Base-by-base conservation (phyloP, 2,888 invertebrate species). In the Encarsia formosa region DNA sequence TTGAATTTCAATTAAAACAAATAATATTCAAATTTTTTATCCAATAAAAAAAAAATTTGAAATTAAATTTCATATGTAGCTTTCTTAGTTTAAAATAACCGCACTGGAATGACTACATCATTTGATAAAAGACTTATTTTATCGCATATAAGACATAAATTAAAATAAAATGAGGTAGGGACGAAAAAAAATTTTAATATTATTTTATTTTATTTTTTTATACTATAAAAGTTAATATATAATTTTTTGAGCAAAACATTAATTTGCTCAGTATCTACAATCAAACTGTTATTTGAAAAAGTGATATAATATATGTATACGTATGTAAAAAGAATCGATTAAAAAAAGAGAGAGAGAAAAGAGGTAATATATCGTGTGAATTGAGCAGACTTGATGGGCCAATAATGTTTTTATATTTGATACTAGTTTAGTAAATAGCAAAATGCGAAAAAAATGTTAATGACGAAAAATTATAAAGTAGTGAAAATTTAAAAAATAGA, bases 361-460 rank as follows among this genome's bases (percentile, higher is more conserved):
- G 61, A 64, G 64, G 62, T 65, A 66, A 65, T 65, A 64, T 66
- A 66, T 66, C 62, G 64, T 65, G 63, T 65, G 62, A 64, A 66
- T 65, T 61, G 65, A 66, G 66, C 66, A 64, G 65, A 67, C 62
- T 69, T 66, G 65, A 67, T 64, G 64, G 66, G 67, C 69, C 65
- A 64, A 66, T 48, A 56, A 66, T 67, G 68, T 70, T 70, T 68
- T 67, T 70, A 68, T 70, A 70, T 69, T 69, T 69, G 69, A 70
- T 70, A 68, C 68, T 68, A 68, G 65, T 68, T 68, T 67, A 65
- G 49, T 62, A 64, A 66, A 61, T 57, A 60, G 57, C 60, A 52
- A 49, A 57, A 39, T 59, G 60, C 55, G 54, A 55, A 49, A 43
- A 22, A 47, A 37, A 41, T 40, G 23, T 52, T 41, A 49, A 47